Evolutionary conservation across 2,888 invertebrate species (phyloP).

Genomic region (Uropetala carovei): DNA sequence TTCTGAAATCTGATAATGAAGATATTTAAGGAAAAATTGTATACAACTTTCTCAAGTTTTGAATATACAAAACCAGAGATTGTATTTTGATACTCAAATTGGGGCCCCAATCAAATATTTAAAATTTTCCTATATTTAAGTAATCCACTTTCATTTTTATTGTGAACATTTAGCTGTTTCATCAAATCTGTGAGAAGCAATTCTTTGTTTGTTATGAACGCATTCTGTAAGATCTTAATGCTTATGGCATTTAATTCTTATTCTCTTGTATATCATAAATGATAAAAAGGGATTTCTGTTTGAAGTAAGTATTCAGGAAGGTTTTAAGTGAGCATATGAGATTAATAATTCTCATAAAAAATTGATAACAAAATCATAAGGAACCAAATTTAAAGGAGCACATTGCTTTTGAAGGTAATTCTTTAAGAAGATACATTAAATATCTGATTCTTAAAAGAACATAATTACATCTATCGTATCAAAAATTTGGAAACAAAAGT

Average conservation of each 20-base stretch:
- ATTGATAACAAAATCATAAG: no score
- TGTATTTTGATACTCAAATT: constrained; percentile 47
- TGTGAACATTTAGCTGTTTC: background rate
- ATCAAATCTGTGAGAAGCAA: background rate
- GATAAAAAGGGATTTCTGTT: background rate
- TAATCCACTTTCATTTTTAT: background rate
- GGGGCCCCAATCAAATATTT: constrained; percentile 18
- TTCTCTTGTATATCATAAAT: background rate
- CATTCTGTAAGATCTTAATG: background rate
- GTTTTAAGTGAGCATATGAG: background rate
- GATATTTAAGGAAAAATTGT: constrained; percentile 12
- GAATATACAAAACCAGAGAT: constrained; percentile 36
- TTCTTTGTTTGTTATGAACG: background rate
- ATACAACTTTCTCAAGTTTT: background rate
- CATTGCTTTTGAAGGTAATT: no score
- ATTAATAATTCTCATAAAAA: background rate
- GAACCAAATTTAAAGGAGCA: no score
- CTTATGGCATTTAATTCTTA: background rate
- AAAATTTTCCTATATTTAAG: no score
- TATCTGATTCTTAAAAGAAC: no score
- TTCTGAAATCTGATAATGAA: constrained; percentile 19
- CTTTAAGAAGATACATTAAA: no score
- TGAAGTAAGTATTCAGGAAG: background rate
- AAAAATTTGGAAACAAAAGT: background rate
- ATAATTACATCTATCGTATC: no score